Evolutionary conservation across 2,888 invertebrate species (phyloP).

Genomic region (Epinotia demarniana): DNA sequence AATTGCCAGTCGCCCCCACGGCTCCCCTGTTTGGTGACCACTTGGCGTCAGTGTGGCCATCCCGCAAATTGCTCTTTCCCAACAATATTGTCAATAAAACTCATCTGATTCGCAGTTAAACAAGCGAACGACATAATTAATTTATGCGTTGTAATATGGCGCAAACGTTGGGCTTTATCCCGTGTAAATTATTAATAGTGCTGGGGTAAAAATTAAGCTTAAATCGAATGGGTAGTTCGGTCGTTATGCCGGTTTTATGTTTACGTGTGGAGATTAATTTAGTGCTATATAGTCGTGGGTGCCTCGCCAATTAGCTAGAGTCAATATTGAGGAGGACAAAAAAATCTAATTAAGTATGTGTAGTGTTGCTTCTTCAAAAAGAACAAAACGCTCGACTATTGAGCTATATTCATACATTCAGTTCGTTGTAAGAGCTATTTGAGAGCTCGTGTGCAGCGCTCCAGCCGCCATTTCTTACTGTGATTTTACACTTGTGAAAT

Average conservation of each 20-base stretch:
- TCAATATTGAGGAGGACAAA: neutral
- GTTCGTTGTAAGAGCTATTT: too few relatives aligned
- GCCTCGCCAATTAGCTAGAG: constrained; percentile 6
- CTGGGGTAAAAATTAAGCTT: constrained; percentile 84
- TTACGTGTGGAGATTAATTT: constrained; percentile 79
- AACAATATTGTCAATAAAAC: constrained; percentile 85
- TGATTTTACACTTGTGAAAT: too few relatives aligned
- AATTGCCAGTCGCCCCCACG: constrained; percentile 59
- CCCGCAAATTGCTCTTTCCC: constrained; percentile 84
- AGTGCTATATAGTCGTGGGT: constrained; percentile 51
- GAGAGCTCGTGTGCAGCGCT: too few relatives aligned
- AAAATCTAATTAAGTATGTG: neutral
- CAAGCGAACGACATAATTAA: constrained; percentile 84
- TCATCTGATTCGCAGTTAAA: constrained; percentile 85
- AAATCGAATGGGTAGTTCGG: constrained; percentile 83
- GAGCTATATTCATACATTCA: too few relatives aligned
- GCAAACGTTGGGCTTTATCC: constrained; percentile 82
- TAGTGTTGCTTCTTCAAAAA: neutral
- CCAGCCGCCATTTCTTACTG: too few relatives aligned
- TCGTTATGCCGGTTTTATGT: constrained; percentile 80
- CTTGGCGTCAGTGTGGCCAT: constrained; percentile 80
- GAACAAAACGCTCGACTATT: too few relatives aligned
- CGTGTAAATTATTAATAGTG: constrained; percentile 84
- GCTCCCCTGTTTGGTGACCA: constrained; percentile 79
- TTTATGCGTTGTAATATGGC: constrained; percentile 84